These are phyloP conservation scores for Planococcus citri DNA, from an alignment of 1,140 invertebrate species.

Conservation along the genomic window DNA sequence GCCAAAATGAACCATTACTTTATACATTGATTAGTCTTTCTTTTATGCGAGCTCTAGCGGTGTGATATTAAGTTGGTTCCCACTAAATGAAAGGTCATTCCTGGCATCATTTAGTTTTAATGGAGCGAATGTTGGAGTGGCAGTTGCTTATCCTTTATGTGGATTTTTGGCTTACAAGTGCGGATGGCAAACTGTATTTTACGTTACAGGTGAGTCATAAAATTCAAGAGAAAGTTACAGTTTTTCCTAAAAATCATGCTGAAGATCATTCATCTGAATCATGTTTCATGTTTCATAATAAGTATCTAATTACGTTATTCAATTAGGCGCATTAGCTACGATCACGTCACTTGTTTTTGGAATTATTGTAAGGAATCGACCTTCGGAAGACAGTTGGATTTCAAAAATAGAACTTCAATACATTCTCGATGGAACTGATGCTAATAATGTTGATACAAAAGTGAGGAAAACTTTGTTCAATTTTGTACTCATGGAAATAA, in stretches of 20 bases:
- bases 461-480: not conserved
- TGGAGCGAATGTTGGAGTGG: constrained; percentile 41
- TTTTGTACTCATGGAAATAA: not conserved
- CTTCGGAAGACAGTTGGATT: not conserved
- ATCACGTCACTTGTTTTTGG: not conserved
- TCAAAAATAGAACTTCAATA: not conserved
- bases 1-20: too few species aligned
- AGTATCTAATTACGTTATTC: too few species aligned
- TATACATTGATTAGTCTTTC: not conserved
- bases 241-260: too few species aligned
- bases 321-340: too few species aligned
- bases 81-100: constrained; percentile 63
- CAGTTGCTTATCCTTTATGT: not conserved
- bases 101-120: constrained; percentile 64
- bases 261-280: too few species aligned
- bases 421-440: not conserved
- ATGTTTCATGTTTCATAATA: too few species aligned
- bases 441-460: not conserved
- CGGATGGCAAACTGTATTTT: constrained; percentile 54
- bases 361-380: not conserved
- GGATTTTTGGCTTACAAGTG: not conserved
- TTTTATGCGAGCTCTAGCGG: constrained; percentile 59
- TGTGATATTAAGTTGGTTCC: constrained; percentile 72
- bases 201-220: constrained; percentile 55
- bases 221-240: too few species aligned